Evolutionary conservation across 2,888 invertebrate genomes (phyloP).

Genomic region (Caenorhabditis imperialis): DNA sequence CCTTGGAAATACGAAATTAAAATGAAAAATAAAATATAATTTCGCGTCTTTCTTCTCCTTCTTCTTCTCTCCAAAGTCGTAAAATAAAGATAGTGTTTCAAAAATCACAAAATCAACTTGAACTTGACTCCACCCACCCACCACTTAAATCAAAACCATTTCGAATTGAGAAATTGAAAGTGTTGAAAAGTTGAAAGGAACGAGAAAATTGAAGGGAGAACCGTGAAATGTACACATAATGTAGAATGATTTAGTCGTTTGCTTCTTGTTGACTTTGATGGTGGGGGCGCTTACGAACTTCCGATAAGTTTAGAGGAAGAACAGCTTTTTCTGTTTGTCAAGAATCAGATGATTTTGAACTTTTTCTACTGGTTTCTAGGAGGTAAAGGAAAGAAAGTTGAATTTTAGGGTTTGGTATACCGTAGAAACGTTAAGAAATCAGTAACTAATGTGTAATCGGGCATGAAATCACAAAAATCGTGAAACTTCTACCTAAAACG

Average conservation of each 20-base stretch:
- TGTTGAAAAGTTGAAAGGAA: slow-evolving; percentile 4
- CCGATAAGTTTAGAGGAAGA: slow-evolving; percentile 10
- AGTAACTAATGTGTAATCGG: too few relatives aligned
- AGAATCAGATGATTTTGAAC: slow-evolving; percentile 16
- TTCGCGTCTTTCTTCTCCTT: too few relatives aligned
- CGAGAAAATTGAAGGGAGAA: slow-evolving; percentile 6
- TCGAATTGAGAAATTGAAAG: slow-evolving; percentile 9
- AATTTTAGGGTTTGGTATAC: neutral
- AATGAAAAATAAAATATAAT: too few relatives aligned
- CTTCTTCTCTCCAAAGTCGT: too few relatives aligned
- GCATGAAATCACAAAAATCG: too few relatives aligned
- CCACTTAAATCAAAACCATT: too few relatives aligned
- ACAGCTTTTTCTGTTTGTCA: slow-evolving; percentile 28
- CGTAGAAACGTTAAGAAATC: too few relatives aligned
- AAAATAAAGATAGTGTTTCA: too few relatives aligned
- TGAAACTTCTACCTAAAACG: too few relatives aligned
- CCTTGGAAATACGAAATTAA: too few relatives aligned
- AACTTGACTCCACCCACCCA: too few relatives aligned
- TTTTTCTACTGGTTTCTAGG: neutral
- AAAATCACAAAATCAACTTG: too few relatives aligned
- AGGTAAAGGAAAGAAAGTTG: neutral
- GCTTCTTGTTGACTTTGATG: slow-evolving; percentile 41
- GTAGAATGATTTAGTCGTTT: slow-evolving; percentile 39
- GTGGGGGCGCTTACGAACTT: neutral
- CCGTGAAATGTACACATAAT: slow-evolving; percentile 50